These are phyloP conservation scores for Ophthalmolycus amberensis DNA, from an alignment of 2,113 vertebrate species.

Conservation along the genomic window DNA sequence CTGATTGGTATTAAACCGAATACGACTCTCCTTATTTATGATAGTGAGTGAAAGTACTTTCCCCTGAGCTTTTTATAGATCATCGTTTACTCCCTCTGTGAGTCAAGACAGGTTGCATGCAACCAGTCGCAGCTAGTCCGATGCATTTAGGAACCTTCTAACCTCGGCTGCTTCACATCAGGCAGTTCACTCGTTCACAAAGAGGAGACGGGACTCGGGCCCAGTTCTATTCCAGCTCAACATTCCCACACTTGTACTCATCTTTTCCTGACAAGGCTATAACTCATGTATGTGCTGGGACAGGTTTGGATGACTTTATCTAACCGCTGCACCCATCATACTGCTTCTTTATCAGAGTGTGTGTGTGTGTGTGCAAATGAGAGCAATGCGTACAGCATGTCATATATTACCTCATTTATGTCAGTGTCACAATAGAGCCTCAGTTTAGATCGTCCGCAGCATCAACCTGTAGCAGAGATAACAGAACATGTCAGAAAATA, in stretches of 20 bases:
- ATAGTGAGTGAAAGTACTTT: constrained; percentile 11
- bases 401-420: constrained; percentile 33
- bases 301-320: constrained; percentile 61
- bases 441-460: neutral
- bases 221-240: constrained; percentile 33
- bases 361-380: neutral
- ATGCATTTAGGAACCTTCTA: constrained; percentile 34
- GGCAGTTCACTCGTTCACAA: constrained; percentile 17
- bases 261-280: constrained; percentile 41
- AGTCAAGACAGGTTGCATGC: constrained; percentile 21
- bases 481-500: neutral
- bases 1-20: neutral
- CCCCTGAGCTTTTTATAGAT: constrained; percentile 13
- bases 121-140: constrained; percentile 41
- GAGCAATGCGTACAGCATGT: constrained; percentile 12
- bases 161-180: constrained; percentile 42
- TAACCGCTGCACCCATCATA: constrained; percentile 28
- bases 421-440: constrained; percentile 11
- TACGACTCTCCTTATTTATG: neutral
- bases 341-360: neutral
- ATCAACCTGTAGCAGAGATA: neutral
- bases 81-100: neutral
- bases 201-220: constrained; percentile 14
- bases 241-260: constrained; percentile 51
- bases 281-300: constrained; percentile 54